These are phyloP conservation scores for Threskiornis aethiopicus DNA, from an alignment of 2,797 vertebrate genomes.

Conservation along the genomic window DNA sequence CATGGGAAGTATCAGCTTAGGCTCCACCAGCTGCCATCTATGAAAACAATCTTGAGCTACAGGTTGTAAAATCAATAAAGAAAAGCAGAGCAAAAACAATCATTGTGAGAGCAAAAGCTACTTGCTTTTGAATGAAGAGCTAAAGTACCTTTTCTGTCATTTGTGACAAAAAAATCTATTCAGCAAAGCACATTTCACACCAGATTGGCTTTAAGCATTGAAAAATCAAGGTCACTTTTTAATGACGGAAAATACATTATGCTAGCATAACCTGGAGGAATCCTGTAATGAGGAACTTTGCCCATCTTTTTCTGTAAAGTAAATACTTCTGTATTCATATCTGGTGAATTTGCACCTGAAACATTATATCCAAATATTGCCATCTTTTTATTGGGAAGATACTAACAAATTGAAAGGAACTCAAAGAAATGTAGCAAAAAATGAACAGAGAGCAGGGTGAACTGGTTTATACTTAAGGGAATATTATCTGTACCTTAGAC, in stretches of 20 bases:
- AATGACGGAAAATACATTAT: not conserved
- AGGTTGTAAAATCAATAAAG: constrained; percentile 18
- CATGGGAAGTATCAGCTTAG: not conserved
- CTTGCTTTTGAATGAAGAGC: not conserved
- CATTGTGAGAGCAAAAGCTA: not conserved
- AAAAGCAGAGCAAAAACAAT: not conserved
- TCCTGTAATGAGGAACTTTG: not conserved
- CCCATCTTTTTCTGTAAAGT: not conserved
- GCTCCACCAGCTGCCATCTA: not conserved
- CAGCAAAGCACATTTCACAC: not conserved
- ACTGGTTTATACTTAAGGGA: not conserved
- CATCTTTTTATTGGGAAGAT: not conserved
- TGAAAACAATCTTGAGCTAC: not conserved
- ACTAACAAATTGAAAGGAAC: not conserved
- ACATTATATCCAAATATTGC: not conserved
- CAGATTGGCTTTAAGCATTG: not conserved
- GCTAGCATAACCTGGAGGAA: not conserved
- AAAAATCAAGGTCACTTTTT: not conserved
- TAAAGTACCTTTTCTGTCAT: not conserved
- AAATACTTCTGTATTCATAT: not conserved
- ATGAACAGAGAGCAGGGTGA: not conserved
- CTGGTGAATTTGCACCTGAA: not conserved
- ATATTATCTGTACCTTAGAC: not conserved
- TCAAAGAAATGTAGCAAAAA: not conserved
- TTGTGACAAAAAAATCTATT: not conserved